These are phyloP conservation scores for Scotopteryx bipunctaria DNA, from an alignment of 2,888 invertebrate species.

Conservation along the genomic window DNA sequence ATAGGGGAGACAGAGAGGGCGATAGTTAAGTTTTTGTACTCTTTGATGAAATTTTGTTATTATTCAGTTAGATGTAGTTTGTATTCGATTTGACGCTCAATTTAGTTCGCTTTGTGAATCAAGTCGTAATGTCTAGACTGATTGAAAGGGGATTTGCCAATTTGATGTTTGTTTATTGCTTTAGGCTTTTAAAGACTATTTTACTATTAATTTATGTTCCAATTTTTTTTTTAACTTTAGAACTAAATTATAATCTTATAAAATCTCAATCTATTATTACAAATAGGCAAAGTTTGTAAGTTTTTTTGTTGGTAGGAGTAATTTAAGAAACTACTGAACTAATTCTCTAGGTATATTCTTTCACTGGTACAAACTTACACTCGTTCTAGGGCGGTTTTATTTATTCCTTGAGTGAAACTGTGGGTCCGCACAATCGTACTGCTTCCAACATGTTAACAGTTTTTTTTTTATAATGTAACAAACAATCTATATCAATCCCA, in stretches of 20 bases:
- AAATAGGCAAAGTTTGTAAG: too few species aligned
- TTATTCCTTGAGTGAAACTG: too few species aligned
- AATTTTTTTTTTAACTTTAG: too few species aligned
- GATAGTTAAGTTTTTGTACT: constrained; percentile 45
- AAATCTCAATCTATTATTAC: too few species aligned
- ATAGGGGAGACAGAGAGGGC: constrained; percentile 49
- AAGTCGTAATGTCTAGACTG: constrained; percentile 35
- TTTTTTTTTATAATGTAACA: too few species aligned
- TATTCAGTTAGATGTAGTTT: constrained; percentile 50
- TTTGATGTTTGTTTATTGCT: constrained; percentile 28
- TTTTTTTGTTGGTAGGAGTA: too few species aligned
- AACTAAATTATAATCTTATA: too few species aligned
- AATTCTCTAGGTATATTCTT: too few species aligned
- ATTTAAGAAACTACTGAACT: background rate
- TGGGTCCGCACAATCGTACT: too few species aligned
- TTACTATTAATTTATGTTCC: background rate
- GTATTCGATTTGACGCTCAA: constrained; percentile 54
- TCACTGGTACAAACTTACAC: too few species aligned
- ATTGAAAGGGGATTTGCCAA: constrained; percentile 32
- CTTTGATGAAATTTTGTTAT: constrained; percentile 54
- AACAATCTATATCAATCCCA: background rate
- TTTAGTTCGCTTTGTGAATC: constrained; percentile 38
- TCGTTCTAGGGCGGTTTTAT: too few species aligned
- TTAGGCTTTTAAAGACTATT: background rate
- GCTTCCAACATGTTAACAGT: too few species aligned